Percentiles rank a stretch among this genome's conserved stretches.
These are phyloP conservation scores for Typhlomys cinereus DNA, from an alignment of 2,113 vertebrate species.

Conservation along the genomic window DNA sequence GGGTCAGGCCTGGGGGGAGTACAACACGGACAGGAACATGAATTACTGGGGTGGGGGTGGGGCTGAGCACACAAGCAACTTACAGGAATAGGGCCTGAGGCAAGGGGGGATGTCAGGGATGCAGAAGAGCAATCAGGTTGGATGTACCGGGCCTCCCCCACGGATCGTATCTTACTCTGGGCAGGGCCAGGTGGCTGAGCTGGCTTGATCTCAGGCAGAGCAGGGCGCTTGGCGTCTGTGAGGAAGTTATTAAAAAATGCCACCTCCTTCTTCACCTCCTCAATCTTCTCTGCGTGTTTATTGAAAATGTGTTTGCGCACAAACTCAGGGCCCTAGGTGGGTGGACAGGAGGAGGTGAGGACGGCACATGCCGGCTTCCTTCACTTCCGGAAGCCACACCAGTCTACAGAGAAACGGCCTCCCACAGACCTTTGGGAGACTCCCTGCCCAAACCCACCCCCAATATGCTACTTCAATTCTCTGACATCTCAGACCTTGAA, in stretches of 20 bases:
- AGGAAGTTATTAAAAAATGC: slow-evolving; percentile 95
- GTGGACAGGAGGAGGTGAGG: neutral
- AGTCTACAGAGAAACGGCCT: neutral
- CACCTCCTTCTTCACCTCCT: slow-evolving; percentile 95
- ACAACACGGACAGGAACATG: slow-evolving; percentile 69
- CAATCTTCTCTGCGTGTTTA: slow-evolving; percentile 95
- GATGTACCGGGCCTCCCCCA: neutral
- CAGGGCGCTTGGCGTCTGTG: slow-evolving; percentile 93
- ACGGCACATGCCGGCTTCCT: neutral
- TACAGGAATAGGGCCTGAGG: neutral
- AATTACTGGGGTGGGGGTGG: slow-evolving; percentile 47
- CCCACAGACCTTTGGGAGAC: neutral
- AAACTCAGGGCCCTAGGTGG: slow-evolving; percentile 92
- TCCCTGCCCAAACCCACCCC: neutral
- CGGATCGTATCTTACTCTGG: slow-evolving; percentile 84
- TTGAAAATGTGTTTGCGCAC: slow-evolving; percentile 96
- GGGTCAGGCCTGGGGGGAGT: slow-evolving; percentile 83
- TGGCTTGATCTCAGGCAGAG: slow-evolving; percentile 92
- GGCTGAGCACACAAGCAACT: fast-evolving
- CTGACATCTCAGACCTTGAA: slow-evolving; percentile 89
- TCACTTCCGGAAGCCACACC: neutral
- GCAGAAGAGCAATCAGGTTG: slow-evolving; percentile 44
- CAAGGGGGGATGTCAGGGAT: neutral
- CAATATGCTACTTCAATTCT: neutral
- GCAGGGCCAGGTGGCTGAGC: slow-evolving; percentile 90